Evolutionary conservation across 2,797 vertebrate genomes (phyloP), one percentile per base, ranked within the genome.

Genomic region (Eospalax fontanierii): DNA sequence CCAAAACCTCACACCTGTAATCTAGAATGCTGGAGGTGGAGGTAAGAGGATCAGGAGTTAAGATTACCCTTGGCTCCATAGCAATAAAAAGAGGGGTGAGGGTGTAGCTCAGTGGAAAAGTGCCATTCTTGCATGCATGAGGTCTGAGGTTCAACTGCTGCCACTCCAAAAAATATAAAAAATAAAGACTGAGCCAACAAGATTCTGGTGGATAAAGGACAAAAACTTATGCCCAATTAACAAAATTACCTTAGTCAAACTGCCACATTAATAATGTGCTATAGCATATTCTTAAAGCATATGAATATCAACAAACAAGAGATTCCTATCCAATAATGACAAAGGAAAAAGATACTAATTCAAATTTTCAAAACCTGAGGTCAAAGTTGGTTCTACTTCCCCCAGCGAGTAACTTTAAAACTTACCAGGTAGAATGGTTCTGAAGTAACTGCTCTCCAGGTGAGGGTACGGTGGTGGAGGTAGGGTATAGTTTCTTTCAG

Each of bases 371-470:
- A 70, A 38, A 63, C n/a, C 16, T 38, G 1, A 94, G n/a, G 59
- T 63, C 66, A 74, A 30, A 50, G 82, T 4, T 57, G 21, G 43
- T 40, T 74, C 50, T 43, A 28, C 18, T 61, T 18, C 15, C 24
- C 50, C 76, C n/a, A 71, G 74, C 7, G 87, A 73, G 19, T 57
- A 74, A 86, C 33, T 59, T 18, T 46, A 93, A 54, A n/a, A 97
- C 98, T 97, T 97, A 99, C 99, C 99, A 98, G 99, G 99, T 97
- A 99, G 98, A 97, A 99, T 99, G 98, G 99, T 99, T 97, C 99
- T 98, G 98, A 99, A 99, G 97, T 99, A 99, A 98, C 99, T 99
- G 98, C 99, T 99, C 98, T 99, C 99, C 97, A 99, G 98, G 98
- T 99, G 99, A 59, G 99, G 99, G 98, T 99, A 99, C 0, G 99